A percentile compares a stretch with the other conserved stretches of the same genome.
These are phyloP conservation scores for Palloptera scutellata DNA, from an alignment of 2,888 invertebrate genomes.

Conservation along the genomic window DNA sequence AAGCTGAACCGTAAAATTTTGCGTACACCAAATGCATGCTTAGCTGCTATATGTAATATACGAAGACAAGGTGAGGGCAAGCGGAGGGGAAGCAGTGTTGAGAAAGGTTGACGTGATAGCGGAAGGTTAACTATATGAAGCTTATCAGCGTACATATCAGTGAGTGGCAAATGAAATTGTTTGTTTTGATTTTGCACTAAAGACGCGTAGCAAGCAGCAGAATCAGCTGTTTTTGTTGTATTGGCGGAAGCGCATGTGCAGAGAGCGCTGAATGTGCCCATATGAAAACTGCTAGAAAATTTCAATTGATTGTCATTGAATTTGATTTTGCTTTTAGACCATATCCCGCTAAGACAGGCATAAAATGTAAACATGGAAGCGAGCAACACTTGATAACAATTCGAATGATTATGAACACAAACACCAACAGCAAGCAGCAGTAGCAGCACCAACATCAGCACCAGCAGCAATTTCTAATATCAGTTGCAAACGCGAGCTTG, in stretches of 20 bases:
- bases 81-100: background rate
- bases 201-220: slow-evolving; percentile 17
- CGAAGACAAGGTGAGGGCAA: no score
- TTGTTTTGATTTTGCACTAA: slow-evolving; percentile 29
- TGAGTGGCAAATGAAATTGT: slow-evolving; percentile 6
- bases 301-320: background rate
- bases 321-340: background rate
- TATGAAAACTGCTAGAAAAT: slow-evolving; percentile 10
- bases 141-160: slow-evolving; percentile 4
- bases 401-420: background rate
- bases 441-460: background rate
- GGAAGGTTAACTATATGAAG: background rate
- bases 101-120: background rate
- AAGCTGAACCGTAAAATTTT: background rate
- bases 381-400: slow-evolving; percentile 42
- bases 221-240: slow-evolving; percentile 27
- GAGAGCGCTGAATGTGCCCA: slow-evolving; percentile 5
- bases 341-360: background rate
- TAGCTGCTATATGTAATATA: no score
- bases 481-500: slow-evolving; percentile 48
- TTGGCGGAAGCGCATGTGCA: slow-evolving; percentile 8
- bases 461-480: slow-evolving; percentile 23
- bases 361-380: background rate
- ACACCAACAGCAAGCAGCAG: no score
- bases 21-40: no score